phyloP scores from a whole-genome alignment of 2,888 invertebrate species.

The Emmelina monodactyla region DNA sequence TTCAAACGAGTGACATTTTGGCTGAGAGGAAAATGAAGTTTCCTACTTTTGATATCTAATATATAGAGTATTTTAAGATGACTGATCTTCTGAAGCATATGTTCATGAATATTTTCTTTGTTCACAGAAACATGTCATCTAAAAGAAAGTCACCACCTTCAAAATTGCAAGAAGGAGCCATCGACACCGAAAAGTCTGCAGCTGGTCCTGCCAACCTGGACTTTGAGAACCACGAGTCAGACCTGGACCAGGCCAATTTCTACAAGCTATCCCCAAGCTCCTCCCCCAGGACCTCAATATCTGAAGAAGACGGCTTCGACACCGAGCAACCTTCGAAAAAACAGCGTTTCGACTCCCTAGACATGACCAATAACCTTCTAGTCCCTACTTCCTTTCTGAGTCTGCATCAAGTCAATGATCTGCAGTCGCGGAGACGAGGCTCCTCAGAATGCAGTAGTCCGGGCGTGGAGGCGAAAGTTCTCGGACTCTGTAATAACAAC shows the following conservation, averaged over 20 bases:
- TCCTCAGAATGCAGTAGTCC: conserved; percentile 80
- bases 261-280: conserved; percentile 59
- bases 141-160: conserved; percentile 96
- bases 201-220: conserved; percentile 63
- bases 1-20: no score
- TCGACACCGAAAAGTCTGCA: conserved; percentile 52
- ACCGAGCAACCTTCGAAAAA: conserved; percentile 69
- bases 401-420: conserved; percentile 66
- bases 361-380: conserved; percentile 69
- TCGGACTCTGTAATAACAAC: conserved; percentile 71
- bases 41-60: no score
- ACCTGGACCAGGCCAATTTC: conserved; percentile 44
- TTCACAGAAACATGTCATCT: conserved; percentile 92
- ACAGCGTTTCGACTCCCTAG: conserved; percentile 68
- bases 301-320: conserved; percentile 70
- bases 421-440: conserved; percentile 52
- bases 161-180: conserved; percentile 83
- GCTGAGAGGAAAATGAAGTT: no score
- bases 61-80: no score
- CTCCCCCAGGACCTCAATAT: conserved; percentile 53
- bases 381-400: conserved; percentile 60
- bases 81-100: no score
- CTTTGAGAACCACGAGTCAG: conserved; percentile 50
- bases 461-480: conserved; percentile 71
- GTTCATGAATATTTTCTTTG: no score